These are phyloP conservation scores for Pimpla rufipes DNA, from an alignment of 2,888 invertebrate species.

Conservation along the genomic window DNA sequence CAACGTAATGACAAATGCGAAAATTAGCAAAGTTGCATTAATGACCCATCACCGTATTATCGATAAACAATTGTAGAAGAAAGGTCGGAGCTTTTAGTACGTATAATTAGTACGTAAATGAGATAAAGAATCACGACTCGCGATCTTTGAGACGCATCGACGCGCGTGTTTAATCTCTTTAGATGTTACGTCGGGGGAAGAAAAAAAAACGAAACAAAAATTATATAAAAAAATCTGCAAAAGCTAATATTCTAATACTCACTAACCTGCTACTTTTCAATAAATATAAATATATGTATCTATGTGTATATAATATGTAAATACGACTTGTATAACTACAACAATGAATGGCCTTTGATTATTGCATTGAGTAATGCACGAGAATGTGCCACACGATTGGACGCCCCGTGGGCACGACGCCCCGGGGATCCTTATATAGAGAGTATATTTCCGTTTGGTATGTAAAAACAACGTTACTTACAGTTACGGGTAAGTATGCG, in stretches of 20 bases:
- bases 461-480: constrained; percentile 71
- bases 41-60: constrained; percentile 75
- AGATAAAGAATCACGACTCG: constrained; percentile 73
- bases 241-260: constrained; percentile 73
- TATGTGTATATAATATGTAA: constrained; percentile 68
- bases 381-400: constrained; percentile 77
- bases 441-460: constrained; percentile 74
- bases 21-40: constrained; percentile 70
- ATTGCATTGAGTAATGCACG: constrained; percentile 82
- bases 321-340: constrained; percentile 74
- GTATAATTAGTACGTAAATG: constrained; percentile 57
- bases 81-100: constrained; percentile 62
- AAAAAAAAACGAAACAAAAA: constrained; percentile 49
- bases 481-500: constrained; percentile 69
- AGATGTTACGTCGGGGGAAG: constrained; percentile 45
- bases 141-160: not conserved
- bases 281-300: constrained; percentile 75
- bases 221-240: constrained; percentile 67
- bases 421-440: constrained; percentile 70
- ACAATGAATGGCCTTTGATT: constrained; percentile 83
- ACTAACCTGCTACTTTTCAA: constrained; percentile 73
- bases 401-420: constrained; percentile 64
- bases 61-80: constrained; percentile 60
- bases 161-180: constrained; percentile 50
- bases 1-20: constrained; percentile 68